Evolutionary conservation across 1,140 invertebrate species (phyloP).

Genomic region (Drosophila insularis): DNA sequence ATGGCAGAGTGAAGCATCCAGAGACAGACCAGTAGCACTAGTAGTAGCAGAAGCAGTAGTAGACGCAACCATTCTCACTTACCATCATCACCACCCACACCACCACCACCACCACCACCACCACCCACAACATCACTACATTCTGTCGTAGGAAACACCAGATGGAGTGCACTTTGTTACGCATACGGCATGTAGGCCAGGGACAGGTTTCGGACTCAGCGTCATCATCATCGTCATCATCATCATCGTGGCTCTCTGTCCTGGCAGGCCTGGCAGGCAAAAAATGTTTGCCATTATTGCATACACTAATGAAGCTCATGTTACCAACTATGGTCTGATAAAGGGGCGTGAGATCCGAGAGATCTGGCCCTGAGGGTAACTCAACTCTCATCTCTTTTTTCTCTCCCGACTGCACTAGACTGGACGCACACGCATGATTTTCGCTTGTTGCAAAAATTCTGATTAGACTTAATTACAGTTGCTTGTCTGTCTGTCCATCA

Average conservation of each 20-base stretch:
- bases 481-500: constrained; percentile 66
- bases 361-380: constrained; percentile 42
- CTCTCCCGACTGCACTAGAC: constrained; percentile 28
- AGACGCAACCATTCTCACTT: too few relatives aligned
- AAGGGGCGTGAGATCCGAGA: constrained; percentile 33
- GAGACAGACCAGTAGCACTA: neutral
- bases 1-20: neutral
- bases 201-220: constrained; percentile 29
- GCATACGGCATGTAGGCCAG: constrained; percentile 61
- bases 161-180: constrained; percentile 39
- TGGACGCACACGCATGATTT: constrained; percentile 75
- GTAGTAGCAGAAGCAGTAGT: too few relatives aligned
- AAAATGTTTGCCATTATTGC: constrained; percentile 81
- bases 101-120: neutral
- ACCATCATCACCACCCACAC: neutral
- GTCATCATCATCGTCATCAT: constrained; percentile 14
- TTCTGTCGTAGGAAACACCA: neutral
- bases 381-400: constrained; percentile 14
- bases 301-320: constrained; percentile 81
- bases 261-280: constrained; percentile 69
- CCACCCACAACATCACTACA: neutral
- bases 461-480: constrained; percentile 80
- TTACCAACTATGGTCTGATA: constrained; percentile 40
- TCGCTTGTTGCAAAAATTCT: constrained; percentile 80
- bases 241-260: constrained; percentile 33